Conservation (phyloP, 2,113 vertebrate genomes). For the Indicator indicator region DNA sequence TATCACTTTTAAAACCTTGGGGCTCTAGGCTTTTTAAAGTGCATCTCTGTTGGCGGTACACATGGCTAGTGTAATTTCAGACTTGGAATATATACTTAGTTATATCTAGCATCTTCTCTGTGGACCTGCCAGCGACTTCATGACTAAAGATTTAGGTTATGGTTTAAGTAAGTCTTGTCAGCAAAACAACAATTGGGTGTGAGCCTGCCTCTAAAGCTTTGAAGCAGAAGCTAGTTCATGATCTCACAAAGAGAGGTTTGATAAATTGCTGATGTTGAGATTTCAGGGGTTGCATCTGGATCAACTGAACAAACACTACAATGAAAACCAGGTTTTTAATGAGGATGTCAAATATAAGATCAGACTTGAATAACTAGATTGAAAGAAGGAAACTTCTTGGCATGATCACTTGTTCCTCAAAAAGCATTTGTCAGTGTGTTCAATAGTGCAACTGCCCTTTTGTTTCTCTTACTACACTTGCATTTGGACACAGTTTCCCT, state of each 20-base stretch:
- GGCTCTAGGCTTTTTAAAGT: background rate
- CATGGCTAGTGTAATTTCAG: background rate
- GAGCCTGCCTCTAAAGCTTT: background rate
- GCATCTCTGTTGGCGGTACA: background rate
- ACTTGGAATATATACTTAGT: background rate
- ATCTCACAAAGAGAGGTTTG: background rate
- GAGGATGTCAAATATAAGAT: background rate
- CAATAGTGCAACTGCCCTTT: background rate
- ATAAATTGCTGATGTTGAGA: background rate
- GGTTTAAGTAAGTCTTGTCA: background rate
- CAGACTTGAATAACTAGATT: background rate
- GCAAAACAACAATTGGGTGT: background rate
- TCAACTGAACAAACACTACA: conserved; percentile 40
- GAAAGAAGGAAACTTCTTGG: background rate
- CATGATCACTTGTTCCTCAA: background rate
- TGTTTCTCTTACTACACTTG: background rate
- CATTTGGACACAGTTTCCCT: background rate
- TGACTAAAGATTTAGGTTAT: background rate
- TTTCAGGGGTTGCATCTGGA: background rate
- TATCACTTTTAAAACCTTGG: background rate
- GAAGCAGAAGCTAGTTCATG: background rate
- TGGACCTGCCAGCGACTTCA: background rate
- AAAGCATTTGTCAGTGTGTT: background rate
- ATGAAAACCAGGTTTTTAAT: background rate
- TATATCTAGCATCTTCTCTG: background rate